Conservation (phyloP, 2,888 invertebrate genomes). For the Erannis defoliaria region DNA sequence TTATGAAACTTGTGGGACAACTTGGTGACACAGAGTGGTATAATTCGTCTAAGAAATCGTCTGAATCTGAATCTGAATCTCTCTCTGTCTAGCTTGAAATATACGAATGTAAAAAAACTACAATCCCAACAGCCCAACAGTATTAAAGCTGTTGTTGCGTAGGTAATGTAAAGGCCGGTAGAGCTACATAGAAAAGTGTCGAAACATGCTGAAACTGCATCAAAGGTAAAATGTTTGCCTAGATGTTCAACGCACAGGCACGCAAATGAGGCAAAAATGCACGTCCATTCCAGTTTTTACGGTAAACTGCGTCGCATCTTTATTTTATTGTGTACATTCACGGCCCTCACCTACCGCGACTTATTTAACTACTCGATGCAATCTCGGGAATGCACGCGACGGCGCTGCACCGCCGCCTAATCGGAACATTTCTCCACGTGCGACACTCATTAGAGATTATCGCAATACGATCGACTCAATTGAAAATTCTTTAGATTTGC, state of each 20-base stretch:
- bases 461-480: slow-evolving; percentile 46
- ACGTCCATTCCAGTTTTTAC: slow-evolving; percentile 28
- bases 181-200: too few relatives aligned
- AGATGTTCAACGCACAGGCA: slow-evolving; percentile 27
- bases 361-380: slow-evolving; percentile 25
- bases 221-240: slow-evolving; percentile 26
- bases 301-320: slow-evolving; percentile 24
- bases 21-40: too few relatives aligned
- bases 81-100: too few relatives aligned
- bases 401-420: slow-evolving; percentile 15
- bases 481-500: slow-evolving; percentile 42
- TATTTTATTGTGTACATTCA: slow-evolving; percentile 26
- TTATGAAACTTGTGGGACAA: background rate
- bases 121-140: too few relatives aligned
- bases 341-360: slow-evolving; percentile 10
- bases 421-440: slow-evolving; percentile 40
- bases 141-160: too few relatives aligned
- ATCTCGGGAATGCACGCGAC: slow-evolving; percentile 37
- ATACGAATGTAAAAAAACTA: too few relatives aligned
- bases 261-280: slow-evolving; percentile 41
- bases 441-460: slow-evolving; percentile 44
- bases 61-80: too few relatives aligned
- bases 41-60: too few relatives aligned
- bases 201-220: too few relatives aligned
- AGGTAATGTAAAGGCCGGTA: too few relatives aligned